Evolutionary conservation across 2,797 vertebrate species (phyloP).

Genomic region (Crypturellus tataupa): DNA sequence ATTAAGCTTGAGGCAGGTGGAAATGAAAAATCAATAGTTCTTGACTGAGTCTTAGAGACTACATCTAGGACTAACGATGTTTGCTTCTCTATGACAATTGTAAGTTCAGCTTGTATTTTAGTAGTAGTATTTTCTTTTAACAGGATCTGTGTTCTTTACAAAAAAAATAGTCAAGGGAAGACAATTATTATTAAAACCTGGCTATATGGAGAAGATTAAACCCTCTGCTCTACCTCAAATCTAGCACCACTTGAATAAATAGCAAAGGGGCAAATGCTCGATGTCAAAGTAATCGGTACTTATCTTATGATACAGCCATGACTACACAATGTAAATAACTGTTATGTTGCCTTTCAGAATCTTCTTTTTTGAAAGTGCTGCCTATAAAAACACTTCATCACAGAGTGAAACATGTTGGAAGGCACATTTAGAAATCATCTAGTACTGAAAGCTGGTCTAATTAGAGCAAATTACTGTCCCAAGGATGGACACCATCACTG

Average conservation of each 20-base stretch:
- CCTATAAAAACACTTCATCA: neutral
- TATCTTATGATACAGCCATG: neutral
- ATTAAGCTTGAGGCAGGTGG: slow-evolving; percentile 58
- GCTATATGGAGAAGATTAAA: neutral
- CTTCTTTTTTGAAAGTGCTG: neutral
- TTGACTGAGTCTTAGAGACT: slow-evolving; percentile 41
- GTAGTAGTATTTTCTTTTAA: neutral
- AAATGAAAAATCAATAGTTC: slow-evolving; percentile 24
- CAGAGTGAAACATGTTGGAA: neutral
- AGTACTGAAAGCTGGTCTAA: neutral
- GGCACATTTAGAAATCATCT: neutral
- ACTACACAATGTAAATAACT: neutral
- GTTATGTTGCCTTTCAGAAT: neutral
- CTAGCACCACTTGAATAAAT: neutral
- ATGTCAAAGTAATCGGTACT: neutral
- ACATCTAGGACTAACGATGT: neutral
- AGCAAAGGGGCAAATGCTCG: neutral
- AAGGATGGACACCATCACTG: neutral
- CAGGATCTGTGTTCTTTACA: neutral
- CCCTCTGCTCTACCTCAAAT: neutral
- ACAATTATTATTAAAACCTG: neutral
- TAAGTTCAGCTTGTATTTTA: neutral
- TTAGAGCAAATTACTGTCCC: neutral
- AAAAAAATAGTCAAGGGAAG: neutral
- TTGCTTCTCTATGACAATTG: neutral